These are phyloP conservation scores for Lepidothrix coronata DNA, from an alignment of 2,113 vertebrate species.

Conservation along the genomic window DNA sequence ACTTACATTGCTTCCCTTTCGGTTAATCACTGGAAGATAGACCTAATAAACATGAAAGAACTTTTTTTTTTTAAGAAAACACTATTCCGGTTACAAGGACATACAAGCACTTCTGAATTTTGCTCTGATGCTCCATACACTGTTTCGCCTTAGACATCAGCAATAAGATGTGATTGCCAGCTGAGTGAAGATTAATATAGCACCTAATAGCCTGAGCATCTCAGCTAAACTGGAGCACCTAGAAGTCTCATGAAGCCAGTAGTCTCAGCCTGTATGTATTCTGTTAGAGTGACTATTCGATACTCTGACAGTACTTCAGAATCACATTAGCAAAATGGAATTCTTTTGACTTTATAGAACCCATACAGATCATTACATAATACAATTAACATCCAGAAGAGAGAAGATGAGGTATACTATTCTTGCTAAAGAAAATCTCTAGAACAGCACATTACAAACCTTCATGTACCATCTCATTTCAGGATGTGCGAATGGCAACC, in stretches of 20 bases:
- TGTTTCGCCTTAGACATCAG: neutral
- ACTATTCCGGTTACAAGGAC: neutral
- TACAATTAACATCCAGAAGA: neutral
- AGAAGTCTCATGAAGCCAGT: neutral
- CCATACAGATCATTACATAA: neutral
- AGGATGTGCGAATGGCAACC: neutral
- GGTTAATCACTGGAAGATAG: neutral
- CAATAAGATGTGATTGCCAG: neutral
- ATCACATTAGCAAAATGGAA: neutral
- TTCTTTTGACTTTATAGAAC: neutral
- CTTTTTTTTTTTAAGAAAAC: neutral
- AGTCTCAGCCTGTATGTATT: neutral
- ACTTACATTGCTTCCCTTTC: neutral
- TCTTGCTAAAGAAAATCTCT: neutral
- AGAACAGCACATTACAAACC: neutral
- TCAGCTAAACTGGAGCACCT: neutral
- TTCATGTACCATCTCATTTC: neutral
- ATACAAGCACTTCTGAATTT: neutral
- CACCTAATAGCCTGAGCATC: neutral
- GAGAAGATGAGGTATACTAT: neutral
- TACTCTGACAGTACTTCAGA: neutral
- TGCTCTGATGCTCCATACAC: neutral
- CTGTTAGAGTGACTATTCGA: neutral
- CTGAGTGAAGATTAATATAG: neutral
- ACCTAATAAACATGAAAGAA: rapidly evolving